Conservation (phyloP, 2,888 invertebrate species). For the Cinara cedri region DNA sequence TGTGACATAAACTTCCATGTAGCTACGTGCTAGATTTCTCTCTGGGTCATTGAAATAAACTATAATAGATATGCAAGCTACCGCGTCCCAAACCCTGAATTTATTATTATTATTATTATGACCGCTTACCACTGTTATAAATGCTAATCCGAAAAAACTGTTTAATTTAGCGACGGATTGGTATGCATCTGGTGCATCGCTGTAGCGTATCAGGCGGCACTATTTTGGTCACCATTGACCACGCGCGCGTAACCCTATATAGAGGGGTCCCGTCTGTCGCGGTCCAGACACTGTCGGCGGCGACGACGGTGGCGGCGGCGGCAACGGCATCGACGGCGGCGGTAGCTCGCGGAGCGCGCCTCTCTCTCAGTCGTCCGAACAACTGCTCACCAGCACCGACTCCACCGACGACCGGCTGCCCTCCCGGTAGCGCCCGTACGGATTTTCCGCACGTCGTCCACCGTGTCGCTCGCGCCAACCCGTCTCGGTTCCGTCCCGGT, state of each 20-base stretch:
- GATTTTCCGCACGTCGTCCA: slow-evolving; percentile 11
- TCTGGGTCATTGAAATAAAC: too few species aligned
- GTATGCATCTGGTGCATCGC: not conserved
- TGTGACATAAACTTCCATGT: too few species aligned
- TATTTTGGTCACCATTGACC: slow-evolving; percentile 55
- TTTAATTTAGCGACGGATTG: not conserved
- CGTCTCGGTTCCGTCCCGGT: too few species aligned
- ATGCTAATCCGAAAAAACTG: too few species aligned
- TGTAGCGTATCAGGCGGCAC: not conserved
- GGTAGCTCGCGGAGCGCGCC: slow-evolving; percentile 23
- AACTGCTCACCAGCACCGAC: slow-evolving; percentile 45
- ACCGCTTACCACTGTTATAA: too few species aligned
- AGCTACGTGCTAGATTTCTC: too few species aligned
- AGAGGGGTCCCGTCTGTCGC: slow-evolving; percentile 55
- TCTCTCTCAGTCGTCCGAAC: slow-evolving; percentile 54
- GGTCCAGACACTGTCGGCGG: slow-evolving; percentile 52
- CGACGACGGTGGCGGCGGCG: slow-evolving; percentile 33
- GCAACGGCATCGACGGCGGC: slow-evolving; percentile 2
- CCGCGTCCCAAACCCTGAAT: too few species aligned
- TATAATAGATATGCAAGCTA: too few species aligned
- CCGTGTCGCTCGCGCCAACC: not conserved
- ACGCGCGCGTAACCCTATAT: slow-evolving; percentile 48
- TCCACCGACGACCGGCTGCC: slow-evolving; percentile 51
- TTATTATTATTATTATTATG: too few species aligned
- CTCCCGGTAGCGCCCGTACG: slow-evolving; percentile 33